Base-by-base conservation (phyloP, 2,888 invertebrate species). In the Himalopsyche anomala region DNA sequence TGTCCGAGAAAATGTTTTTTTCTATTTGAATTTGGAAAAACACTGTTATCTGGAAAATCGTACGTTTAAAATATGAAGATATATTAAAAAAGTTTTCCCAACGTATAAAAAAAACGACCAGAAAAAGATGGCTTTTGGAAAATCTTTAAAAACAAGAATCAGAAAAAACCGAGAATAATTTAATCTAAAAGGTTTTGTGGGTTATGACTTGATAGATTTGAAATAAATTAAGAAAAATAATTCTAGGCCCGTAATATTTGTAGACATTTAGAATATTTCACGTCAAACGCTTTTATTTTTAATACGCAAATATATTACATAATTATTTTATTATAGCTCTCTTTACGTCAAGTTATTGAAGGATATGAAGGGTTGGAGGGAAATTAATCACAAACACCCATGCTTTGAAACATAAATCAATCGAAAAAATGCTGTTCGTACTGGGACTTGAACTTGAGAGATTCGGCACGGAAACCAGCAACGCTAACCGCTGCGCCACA, bases 61-160 rank as follows among this genome's bases (percentile, higher is more conserved):
- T 62, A 62, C 62, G 62, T 62, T 62, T 62, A 62, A 56, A 62
- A 62, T 62, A 62, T 62, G 62, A 62, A 62, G 62, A 62, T 19
- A 62, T 62, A 62, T 62, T 62, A 62, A 62, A 62, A 62, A 62
- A 62, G 62, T 62, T 62, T 62, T 62, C 19, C 28, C 62, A 62
- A 19, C 62, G 62, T 19, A 56, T 19, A 62, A 62, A 62, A 51
- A 62, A 62, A 62, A 6, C 15, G 28, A 19, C 19, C 62, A 2
- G 62, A 19, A 62, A 19, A 62, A 62, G 62, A 62, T 62, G 2
- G 19, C 62, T 28, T 4, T 19, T 19, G 11, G 11, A 62, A 62
- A 62, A 62, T 19, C 62, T 62, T n/a, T 56, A n/a, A 56, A 56
- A 56, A 56, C 56, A 56, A 56, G 56, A 56, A 56, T 56, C 56